Conservation (phyloP, 2,797 vertebrate species). For the Leptoclinus maculatus region DNA sequence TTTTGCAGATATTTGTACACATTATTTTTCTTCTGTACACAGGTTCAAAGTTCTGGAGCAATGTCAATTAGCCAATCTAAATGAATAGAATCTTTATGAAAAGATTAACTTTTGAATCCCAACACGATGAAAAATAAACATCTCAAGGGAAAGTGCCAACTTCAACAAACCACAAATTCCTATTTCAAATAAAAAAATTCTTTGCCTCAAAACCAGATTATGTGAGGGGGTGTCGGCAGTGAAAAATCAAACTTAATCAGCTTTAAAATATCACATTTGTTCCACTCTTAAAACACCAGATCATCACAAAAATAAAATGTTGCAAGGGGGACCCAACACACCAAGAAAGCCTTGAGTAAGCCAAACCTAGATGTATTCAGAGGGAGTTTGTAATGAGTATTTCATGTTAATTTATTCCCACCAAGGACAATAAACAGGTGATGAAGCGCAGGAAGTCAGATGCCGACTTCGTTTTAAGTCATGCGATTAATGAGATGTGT, state of each 20-base stretch:
- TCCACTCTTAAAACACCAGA: no score
- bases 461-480: background rate
- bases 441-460: background rate
- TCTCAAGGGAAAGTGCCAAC: background rate
- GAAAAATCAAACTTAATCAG: background rate
- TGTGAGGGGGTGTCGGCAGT: background rate
- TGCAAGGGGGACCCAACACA: background rate
- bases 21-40: background rate
- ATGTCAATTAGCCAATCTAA: background rate
- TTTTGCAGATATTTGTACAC: constrained; percentile 14
- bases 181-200: background rate
- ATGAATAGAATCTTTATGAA: constrained; percentile 2
- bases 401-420: constrained; percentile 3
- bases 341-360: background rate
- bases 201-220: background rate
- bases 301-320: background rate
- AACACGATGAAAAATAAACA: background rate
- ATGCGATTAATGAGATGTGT: background rate
- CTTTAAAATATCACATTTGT: background rate
- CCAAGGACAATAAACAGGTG: constrained; percentile 2
- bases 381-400: background rate
- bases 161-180: no score
- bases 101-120: background rate
- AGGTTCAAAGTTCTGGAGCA: background rate
- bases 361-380: background rate